Percentiles rank a stretch among this genome's conserved stretches.
phyloP scores from a whole-genome alignment of 2,888 invertebrate species.

The Elysia crispata region DNA sequence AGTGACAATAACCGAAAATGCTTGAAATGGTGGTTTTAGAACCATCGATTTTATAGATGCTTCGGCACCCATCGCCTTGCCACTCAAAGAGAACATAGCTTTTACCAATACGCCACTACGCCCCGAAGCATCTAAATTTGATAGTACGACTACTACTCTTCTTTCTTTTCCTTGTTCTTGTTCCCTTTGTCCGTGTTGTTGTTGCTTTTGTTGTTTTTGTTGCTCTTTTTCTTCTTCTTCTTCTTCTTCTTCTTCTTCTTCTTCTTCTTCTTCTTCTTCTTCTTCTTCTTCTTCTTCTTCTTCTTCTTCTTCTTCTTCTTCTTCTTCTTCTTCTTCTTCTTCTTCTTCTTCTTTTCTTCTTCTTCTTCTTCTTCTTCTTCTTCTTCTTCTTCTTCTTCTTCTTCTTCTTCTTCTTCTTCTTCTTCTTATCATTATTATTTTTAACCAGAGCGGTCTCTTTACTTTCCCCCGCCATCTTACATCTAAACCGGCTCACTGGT shows the following conservation, averaged over 20 bases:
- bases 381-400: slow-evolving; percentile 22
- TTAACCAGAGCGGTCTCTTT: too few species aligned
- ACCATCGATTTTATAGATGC: background rate
- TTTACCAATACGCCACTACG: background rate
- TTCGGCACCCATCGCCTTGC: too few species aligned
- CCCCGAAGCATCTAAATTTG: background rate
- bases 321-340: slow-evolving; percentile 30
- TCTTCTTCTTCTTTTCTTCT: background rate
- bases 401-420: slow-evolving; percentile 29
- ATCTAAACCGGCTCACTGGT: slow-evolving; percentile 64
- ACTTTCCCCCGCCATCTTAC: slow-evolving; percentile 49
- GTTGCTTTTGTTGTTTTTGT: too few species aligned
- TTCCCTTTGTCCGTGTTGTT: too few species aligned
- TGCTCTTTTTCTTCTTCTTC: background rate
- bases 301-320: slow-evolving; percentile 23
- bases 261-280: background rate
- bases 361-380: background rate
- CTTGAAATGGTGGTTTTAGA: background rate
- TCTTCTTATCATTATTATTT: too few species aligned
- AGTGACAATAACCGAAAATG: too few species aligned
- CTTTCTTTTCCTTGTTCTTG: too few species aligned
- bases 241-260: background rate
- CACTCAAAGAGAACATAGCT: too few species aligned
- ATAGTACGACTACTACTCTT: too few species aligned
- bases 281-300: slow-evolving; percentile 14